Evolutionary conservation across 2,113 vertebrate genomes (phyloP).

Genomic region (Laterallus jamaicensis): DNA sequence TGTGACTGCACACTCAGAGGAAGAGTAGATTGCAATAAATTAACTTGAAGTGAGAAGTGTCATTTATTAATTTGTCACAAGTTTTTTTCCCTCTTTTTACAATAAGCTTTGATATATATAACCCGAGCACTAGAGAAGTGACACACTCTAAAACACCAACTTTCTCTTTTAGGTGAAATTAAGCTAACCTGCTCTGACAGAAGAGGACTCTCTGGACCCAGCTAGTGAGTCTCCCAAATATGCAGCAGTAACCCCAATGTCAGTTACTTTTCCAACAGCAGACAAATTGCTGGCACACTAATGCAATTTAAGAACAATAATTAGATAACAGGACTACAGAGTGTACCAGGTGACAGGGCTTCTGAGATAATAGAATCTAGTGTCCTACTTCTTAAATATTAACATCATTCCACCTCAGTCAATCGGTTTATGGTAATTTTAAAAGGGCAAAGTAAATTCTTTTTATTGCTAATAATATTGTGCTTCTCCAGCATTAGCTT

Average conservation of each 20-base stretch:
- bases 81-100: slow-evolving; percentile 22
- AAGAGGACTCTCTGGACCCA: slow-evolving; percentile 71
- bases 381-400: slow-evolving; percentile 84
- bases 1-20: neutral
- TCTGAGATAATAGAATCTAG: slow-evolving; percentile 83
- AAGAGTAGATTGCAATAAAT: neutral
- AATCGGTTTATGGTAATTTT: slow-evolving; percentile 82
- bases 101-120: slow-evolving; percentile 60
- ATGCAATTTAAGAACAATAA: slow-evolving; percentile 82
- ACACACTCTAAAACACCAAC: slow-evolving; percentile 17
- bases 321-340: slow-evolving; percentile 84
- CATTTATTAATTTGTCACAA: slow-evolving; percentile 63
- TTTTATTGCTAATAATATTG: slow-evolving; percentile 83
- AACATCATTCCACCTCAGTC: slow-evolving; percentile 81
- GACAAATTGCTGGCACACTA: slow-evolving; percentile 81
- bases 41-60: slow-evolving; percentile 58
- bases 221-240: slow-evolving; percentile 74
- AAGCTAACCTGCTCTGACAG: slow-evolving; percentile 76
- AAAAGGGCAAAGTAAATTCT: slow-evolving; percentile 82
- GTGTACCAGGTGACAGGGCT: slow-evolving; percentile 81
- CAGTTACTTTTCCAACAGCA: slow-evolving; percentile 80
- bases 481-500: slow-evolving; percentile 73
- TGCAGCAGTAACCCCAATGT: slow-evolving; percentile 80
- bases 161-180: slow-evolving; percentile 56
- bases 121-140: neutral